These are phyloP conservation scores for Drosophila atripex DNA, from an alignment of 2,888 invertebrate species.

Conservation along the genomic window DNA sequence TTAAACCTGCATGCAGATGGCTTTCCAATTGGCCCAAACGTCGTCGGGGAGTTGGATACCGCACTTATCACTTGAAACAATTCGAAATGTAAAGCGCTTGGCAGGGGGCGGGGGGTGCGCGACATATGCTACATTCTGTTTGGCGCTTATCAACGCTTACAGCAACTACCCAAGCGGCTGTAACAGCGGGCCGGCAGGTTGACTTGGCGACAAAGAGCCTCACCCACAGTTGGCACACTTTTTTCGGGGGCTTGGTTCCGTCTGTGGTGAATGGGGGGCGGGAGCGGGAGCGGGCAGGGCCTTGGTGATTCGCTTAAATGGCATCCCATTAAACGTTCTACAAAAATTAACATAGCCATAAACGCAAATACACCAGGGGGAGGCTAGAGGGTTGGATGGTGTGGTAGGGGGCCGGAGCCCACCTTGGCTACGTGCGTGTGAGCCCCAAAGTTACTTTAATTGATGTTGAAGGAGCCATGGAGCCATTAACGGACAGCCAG, in stretches of 20 bases:
- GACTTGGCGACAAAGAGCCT: constrained; percentile 47
- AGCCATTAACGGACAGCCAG: not conserved
- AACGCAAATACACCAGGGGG: constrained; percentile 48
- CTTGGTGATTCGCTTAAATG: constrained; percentile 40
- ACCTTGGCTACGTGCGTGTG: constrained; percentile 26
- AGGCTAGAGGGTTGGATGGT: not conserved
- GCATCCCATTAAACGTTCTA: constrained; percentile 64
- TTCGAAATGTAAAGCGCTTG: constrained; percentile 47
- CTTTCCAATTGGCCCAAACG: constrained; percentile 62
- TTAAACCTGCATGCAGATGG: constrained; percentile 68
- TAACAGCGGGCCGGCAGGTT: constrained; percentile 27
- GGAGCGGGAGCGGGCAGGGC: not conserved
- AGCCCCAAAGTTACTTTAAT: constrained; percentile 27
- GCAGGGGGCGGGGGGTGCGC: constrained; percentile 7
- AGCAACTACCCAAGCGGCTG: constrained; percentile 12
- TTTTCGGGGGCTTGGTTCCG: constrained; percentile 51
- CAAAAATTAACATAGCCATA: constrained; percentile 71
- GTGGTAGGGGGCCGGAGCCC: not conserved
- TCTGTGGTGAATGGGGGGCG: not conserved
- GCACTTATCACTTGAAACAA: constrained; percentile 56
- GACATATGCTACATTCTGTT: constrained; percentile 43
- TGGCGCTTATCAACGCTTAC: constrained; percentile 38
- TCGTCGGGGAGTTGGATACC: constrained; percentile 3
- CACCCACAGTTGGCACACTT: constrained; percentile 64
- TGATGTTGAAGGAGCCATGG: constrained; percentile 8